phyloP scores from a whole-genome alignment of 2,113 vertebrate species.

The Malaclemys terrapin region DNA sequence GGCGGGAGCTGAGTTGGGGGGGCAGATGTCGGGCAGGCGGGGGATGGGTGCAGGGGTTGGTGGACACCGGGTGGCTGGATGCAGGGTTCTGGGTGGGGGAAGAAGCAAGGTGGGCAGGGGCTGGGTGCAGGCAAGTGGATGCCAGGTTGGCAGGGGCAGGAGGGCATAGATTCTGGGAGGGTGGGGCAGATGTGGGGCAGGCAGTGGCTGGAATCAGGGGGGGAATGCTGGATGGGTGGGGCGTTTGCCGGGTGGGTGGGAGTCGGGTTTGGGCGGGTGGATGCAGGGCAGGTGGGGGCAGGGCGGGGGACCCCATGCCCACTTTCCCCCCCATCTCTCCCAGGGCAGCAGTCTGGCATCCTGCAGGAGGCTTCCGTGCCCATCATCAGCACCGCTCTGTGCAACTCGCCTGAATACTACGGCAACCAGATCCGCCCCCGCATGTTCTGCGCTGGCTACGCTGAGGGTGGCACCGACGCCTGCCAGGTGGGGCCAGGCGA shows the following conservation, averaged over 20 bases:
- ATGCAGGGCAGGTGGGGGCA: neutral
- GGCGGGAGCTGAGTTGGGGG: neutral
- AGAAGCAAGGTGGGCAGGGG: too few species aligned
- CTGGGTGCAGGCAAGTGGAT: too few species aligned
- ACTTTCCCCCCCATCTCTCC: neutral
- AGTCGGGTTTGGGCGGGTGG: neutral
- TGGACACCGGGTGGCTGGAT: too few species aligned
- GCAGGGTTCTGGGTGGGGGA: too few species aligned
- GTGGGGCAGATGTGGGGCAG: too few species aligned
- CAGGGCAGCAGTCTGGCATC: slow-evolving; percentile 84
- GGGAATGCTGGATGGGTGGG: too few species aligned
- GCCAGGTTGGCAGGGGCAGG: neutral
- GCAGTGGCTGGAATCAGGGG: too few species aligned
- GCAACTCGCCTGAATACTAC: slow-evolving; percentile 90
- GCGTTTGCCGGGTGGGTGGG: too few species aligned
- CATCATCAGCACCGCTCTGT: slow-evolving; percentile 87
- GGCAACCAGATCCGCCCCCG: slow-evolving; percentile 90
- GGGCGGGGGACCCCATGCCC: too few species aligned
- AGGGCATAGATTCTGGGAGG: neutral
- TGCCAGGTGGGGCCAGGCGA: slow-evolving; percentile 84
- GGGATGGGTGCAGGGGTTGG: neutral
- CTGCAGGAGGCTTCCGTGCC: slow-evolving; percentile 90
- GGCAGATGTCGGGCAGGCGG: neutral
- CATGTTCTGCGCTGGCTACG: slow-evolving; percentile 94
- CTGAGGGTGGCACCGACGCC: slow-evolving; percentile 89